Percentiles rank a stretch among this genome's conserved stretches.
Conservation (phyloP, 1,140 invertebrate species). For the Melipona quadrifasciata region DNA sequence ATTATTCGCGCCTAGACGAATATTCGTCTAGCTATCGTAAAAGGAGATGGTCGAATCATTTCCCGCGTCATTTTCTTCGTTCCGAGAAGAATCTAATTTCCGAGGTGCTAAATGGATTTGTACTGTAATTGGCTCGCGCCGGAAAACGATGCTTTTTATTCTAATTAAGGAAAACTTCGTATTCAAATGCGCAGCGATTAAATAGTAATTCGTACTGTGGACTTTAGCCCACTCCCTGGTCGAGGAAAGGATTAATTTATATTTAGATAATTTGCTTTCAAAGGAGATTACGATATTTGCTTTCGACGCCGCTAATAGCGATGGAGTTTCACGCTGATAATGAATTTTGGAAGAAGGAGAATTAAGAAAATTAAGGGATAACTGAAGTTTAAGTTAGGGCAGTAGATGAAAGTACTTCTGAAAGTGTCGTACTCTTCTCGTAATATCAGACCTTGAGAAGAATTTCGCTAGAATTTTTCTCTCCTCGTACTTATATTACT, state of each 20-base stretch:
- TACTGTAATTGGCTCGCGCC: conserved; percentile 8
- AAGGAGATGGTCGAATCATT: neutral
- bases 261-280: neutral
- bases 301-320: neutral
- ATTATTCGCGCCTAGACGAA: neutral
- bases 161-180: conserved; percentile 15
- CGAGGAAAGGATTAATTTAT: neutral
- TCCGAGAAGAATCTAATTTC: neutral
- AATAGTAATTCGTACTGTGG: neutral
- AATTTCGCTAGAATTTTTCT: neutral
- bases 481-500: no score
- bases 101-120: neutral
- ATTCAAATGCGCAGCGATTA: neutral
- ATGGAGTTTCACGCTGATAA: neutral
- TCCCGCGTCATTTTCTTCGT: neutral
- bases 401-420: neutral
- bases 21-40: neutral
- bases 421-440: neutral
- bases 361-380: neutral
- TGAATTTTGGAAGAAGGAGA: neutral
- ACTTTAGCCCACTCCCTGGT: neutral
- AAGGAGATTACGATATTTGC: neutral
- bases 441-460: neutral
- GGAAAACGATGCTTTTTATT: neutral
- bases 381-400: neutral